Evolutionary conservation across 2,888 invertebrate species (phyloP), one percentile per base, ranked within the genome.

Genomic region (Apodemia duryi): DNA sequence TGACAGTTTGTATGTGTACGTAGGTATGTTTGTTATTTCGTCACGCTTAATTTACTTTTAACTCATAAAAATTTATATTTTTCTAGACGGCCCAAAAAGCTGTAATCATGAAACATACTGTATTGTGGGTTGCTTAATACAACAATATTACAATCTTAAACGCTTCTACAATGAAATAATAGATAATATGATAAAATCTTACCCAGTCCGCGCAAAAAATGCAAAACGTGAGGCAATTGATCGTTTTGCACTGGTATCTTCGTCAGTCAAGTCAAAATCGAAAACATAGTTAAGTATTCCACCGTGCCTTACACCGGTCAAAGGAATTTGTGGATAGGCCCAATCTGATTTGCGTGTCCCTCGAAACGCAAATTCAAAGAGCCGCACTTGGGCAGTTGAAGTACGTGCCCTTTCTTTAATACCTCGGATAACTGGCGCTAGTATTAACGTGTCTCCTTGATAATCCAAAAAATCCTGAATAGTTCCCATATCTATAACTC

Each of bases 381-480:
- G 68, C 35, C 86, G 77, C 0, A 89, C 85, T 64, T 75, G 74
- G 2, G 75, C 75, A 9, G 54, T 74, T 0, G 88, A 86, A 1
- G 80, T 82, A 1, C 70, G 63, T 1, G 82, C 82, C 68, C 91
- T 81, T 71, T 87, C 87, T 28, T 73, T 75, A 2, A 79, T 82
- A 7, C 80, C 80, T 75, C 83, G 80, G 41, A 89, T 82, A 0
- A 77, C 75, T 1, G 91, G 80, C 5, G 88, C 77, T 2, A 82
- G 71, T 6, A 86, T 76, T 49, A 85, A 72, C 5, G 81, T 82
- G 61, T 91, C 91, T 28, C 91, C 91, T 49, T 86, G 75, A 66
- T 83, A 91, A 21, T 84, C 83, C 43, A 91, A 76, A 67, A 74
- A 91, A 68, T 89, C 87, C 65, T 84, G 79, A 63, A 88, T 84